Conservation (phyloP, 2,888 invertebrate genomes). For the Tinea trinotella region DNA sequence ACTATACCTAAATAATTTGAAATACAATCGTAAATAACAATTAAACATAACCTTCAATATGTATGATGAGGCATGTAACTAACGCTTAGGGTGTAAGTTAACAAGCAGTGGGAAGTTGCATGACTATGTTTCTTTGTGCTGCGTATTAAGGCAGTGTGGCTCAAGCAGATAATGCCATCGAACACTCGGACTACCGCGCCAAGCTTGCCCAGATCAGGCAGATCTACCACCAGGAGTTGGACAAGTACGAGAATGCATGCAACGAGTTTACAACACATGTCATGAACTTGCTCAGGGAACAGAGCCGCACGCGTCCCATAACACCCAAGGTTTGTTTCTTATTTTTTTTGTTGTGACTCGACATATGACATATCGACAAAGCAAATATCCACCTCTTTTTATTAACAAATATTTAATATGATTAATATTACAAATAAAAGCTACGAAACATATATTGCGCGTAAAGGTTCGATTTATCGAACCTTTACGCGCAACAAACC, state of each 20-base stretch:
- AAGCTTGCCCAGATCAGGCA: slow-evolving; percentile 98
- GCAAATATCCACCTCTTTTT: too few relatives aligned
- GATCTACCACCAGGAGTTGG: slow-evolving; percentile 99
- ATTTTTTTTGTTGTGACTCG: not conserved
- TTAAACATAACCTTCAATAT: not conserved
- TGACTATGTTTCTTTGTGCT: slow-evolving; percentile 39
- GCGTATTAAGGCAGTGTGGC: slow-evolving; percentile 76
- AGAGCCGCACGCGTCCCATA: slow-evolving; percentile 97
- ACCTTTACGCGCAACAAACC: too few relatives aligned
- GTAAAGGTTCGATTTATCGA: too few relatives aligned
- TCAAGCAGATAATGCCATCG: slow-evolving; percentile 94
- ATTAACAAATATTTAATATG: too few relatives aligned
- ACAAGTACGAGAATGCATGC: slow-evolving; percentile 99
- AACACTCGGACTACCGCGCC: slow-evolving; percentile 99
- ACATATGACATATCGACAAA: too few relatives aligned
- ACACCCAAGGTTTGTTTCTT: slow-evolving; percentile 83
- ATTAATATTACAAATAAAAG: too few relatives aligned
- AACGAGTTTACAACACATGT: slow-evolving; percentile 99
- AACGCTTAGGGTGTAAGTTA: slow-evolving; percentile 8
- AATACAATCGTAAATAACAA: not conserved
- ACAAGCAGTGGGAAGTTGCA: slow-evolving; percentile 39
- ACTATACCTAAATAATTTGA: too few relatives aligned
- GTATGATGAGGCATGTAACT: not conserved
- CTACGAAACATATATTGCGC: too few relatives aligned
- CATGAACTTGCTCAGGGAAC: slow-evolving; percentile 96